These are phyloP conservation scores for western clawed frog (Xenopus tropicalis) DNA, from an alignment of 2,113 vertebrate genomes.

Conservation along the genomic window DNA sequence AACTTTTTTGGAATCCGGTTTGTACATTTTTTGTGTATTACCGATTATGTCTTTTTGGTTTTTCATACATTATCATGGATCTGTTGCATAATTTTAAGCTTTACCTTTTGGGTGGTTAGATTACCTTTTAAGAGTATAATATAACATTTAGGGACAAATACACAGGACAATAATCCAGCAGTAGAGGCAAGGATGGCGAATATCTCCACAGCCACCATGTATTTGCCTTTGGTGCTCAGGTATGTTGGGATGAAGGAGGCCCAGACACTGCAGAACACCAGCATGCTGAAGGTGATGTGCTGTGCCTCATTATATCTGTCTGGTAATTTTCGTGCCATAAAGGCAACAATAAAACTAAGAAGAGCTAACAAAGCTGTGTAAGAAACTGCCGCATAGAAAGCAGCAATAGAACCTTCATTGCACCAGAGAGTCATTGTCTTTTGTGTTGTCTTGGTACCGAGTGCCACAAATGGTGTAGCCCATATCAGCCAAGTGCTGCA, in stretches of 20 bases:
- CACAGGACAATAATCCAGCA: constrained; percentile 16
- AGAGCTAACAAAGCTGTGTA: constrained; percentile 10
- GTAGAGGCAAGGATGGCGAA: constrained; percentile 37
- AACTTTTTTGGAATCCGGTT: too few species aligned
- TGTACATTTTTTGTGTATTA: too few species aligned
- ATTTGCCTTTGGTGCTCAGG: constrained; percentile 27
- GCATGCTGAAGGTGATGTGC: constrained; percentile 46
- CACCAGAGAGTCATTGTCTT: constrained; percentile 10
- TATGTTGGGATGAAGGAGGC: constrained; percentile 39
- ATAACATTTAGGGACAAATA: constrained; percentile 23
- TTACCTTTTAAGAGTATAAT: background rate
- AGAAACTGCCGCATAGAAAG: constrained; percentile 1
- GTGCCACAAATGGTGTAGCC: constrained; percentile 9
- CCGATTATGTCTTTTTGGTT: too few species aligned
- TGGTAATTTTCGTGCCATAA: constrained; percentile 14
- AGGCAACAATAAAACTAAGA: constrained; percentile 24
- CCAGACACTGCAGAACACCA: constrained; percentile 42
- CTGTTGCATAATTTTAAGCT: too few species aligned
- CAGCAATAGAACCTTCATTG: constrained; percentile 14
- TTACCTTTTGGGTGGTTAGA: too few species aligned
- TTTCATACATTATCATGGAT: too few species aligned
- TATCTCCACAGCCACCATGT: constrained; percentile 34
- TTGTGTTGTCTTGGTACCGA: background rate
- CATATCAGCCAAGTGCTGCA: constrained; percentile 6
- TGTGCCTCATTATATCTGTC: constrained; percentile 43